Evolutionary conservation across 2,113 vertebrate genomes (phyloP).

Genomic region (Erythrolamprus reginae): DNA sequence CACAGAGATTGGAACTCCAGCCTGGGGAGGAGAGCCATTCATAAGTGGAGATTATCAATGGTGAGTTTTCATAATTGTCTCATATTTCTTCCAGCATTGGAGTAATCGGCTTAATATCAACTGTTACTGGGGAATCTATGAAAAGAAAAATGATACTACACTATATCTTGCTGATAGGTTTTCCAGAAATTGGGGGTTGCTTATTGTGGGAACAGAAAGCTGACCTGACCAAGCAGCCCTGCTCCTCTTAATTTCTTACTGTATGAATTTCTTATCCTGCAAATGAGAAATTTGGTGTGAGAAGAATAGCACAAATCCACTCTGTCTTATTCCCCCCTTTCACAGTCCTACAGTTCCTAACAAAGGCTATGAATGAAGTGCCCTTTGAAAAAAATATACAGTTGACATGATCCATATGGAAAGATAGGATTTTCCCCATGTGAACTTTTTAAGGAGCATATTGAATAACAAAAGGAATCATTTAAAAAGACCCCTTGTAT

Average conservation of each 20-base stretch:
- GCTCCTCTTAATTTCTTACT: neutral
- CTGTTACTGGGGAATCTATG: neutral
- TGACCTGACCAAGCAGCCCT: neutral
- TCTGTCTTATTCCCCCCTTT: neutral
- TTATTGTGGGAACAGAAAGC: neutral
- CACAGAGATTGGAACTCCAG: no score
- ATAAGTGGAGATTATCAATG: neutral
- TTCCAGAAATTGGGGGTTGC: neutral
- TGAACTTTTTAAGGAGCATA: constrained; percentile 10
- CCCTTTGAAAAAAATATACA: neutral
- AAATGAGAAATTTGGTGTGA: neutral
- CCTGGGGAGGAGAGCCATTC: neutral
- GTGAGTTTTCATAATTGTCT: neutral
- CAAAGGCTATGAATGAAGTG: constrained; percentile 1
- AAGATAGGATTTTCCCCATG: constrained; percentile 25
- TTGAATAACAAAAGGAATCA: neutral
- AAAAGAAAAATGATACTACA: neutral
- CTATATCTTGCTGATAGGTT: neutral
- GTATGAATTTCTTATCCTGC: constrained; percentile 1
- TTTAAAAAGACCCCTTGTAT: neutral
- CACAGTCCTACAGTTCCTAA: constrained; percentile 14
- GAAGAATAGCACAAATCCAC: constrained; percentile 12
- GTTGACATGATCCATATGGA: constrained; percentile 46
- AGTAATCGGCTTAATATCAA: neutral
- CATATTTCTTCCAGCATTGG: neutral